Conservation (phyloP, 2,113 vertebrate species). For the Spermophilus dauricus region DNA sequence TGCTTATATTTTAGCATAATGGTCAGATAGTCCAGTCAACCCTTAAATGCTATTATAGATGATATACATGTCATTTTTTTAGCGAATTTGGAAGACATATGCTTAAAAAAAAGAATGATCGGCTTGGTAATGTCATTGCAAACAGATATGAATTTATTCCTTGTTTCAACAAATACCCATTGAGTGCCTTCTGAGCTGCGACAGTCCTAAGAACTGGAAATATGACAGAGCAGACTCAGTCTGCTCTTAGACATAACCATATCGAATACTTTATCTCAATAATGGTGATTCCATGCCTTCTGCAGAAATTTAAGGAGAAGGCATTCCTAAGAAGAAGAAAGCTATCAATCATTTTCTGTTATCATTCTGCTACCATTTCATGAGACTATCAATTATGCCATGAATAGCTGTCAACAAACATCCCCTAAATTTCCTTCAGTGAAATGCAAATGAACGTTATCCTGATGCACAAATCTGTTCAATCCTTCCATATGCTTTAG, state of each 20-base stretch:
- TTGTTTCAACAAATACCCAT: conserved; percentile 43
- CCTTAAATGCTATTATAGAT: neutral
- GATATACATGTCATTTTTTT: neutral
- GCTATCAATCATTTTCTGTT: neutral
- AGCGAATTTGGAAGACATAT: neutral
- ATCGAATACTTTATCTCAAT: neutral
- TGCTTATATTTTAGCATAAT: neutral
- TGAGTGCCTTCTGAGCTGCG: neutral
- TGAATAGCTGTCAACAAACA: conserved; percentile 79
- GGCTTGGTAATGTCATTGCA: neutral
- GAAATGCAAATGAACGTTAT: conserved; percentile 17
- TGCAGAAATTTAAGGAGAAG: neutral
- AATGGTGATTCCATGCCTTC: neutral
- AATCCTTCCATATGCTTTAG: neutral
- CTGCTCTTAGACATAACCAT: neutral
- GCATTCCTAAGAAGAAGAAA: conserved; percentile 13
- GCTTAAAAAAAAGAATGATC: neutral
- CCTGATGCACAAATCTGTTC: neutral
- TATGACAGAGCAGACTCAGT: neutral
- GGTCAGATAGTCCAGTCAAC: neutral
- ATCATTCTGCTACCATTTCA: neutral
- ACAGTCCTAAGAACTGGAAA: conserved; percentile 7
- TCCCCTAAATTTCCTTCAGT: neutral
- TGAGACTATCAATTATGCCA: neutral
- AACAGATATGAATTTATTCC: neutral